Base-by-base conservation (phyloP, 2,888 invertebrate genomes). In the Eumerus sabulonum region DNA sequence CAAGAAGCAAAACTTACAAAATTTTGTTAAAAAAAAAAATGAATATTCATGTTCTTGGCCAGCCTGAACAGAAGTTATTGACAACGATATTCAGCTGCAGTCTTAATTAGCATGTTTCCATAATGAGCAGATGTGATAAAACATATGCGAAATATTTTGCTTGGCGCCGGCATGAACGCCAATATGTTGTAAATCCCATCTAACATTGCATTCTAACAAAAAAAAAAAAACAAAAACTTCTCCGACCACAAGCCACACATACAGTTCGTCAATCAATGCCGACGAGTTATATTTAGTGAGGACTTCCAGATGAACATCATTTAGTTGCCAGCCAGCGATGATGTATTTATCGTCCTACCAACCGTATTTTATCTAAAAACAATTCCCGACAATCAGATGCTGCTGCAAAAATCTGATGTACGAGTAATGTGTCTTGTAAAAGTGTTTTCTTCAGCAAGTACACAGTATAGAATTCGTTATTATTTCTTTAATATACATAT, bases 301-400 rank as follows among this genome's bases (percentile, higher is more conserved):
- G 45, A 12, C 44, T 56, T 72, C 54, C 60, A 76, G 56, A 60
- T 50, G 72, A 66, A 60, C 19, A 44, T 3, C 57, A 64, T 63
- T 13, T 36, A 70, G n/a, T 59, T 35, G 18, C 17, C 27, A 66
- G 48, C 27, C 9, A 11, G 13, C 19, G 72, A 1, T 67, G 72
- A 77, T 77, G 62, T 60, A 67, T 77, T 77, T 76, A 76, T 56
- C 35, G 54, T 56, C 9, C 60, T 53, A 76, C 47, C 64, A 59
- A 64, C 36, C 16, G 40, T 51, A 45, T 51, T 38, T 17, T 17
- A 38, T 9, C n/a, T 14, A n/a, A 56, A 60, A 35, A 27, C 27
- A 7, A 27, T 27, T 27, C 27, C 27, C 27, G 27, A 51, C 42
- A 50, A 56, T 44, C 19, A 2, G 56, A 45, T 45, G 57, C 40